Evolutionary conservation across 23 tunicate genomes (phyloP), one percentile per base, ranked within the genome.

Genomic region (Halocynthia aurantium): DNA sequence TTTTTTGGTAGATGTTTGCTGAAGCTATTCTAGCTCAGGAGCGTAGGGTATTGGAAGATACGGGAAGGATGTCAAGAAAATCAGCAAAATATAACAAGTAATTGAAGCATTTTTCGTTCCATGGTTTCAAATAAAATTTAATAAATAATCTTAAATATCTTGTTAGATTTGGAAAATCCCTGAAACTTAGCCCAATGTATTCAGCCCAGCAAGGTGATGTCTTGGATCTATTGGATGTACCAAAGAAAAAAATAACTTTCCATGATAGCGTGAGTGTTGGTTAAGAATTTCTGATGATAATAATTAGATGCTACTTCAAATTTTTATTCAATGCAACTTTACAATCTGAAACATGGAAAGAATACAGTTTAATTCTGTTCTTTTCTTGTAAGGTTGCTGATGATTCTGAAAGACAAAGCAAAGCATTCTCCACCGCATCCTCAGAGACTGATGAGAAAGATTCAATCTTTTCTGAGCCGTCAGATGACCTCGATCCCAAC

Each of bases 381-480:
- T 60, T 60, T 60, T 60, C 64, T 15, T 5, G 21, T 67, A 20
- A 40, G 40, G 72, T 31, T 31, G 40, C 72, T 12, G 78, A 13
- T 8, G 78, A 74, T 18, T 51, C 56, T 51, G 78, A 74, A 54
- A 31, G 44, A 31, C 44, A 31, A 31, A 74, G 78, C 63, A 74
- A 54, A 13, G 13, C 21, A 22, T 51, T 49, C 10, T 53, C 40
- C 20, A 54, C 78, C 4, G 5, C 15, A 1, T 74, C 62, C 17
- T 74, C 78, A 8, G 78, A 74, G 13, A 51, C 78, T 20, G 97
- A 90, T 51, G 97, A 85, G 22, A 60, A 75, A 7, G 97, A 90
- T 64, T 90, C 97, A 12, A 85, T 90, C 55, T 90, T 90, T 66
- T 90, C 97, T 19, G 97, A 90, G 50, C 56, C 55, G 61, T 74